phyloP scores from a whole-genome alignment of 2,888 invertebrate genomes.

The Branchipolynoe longqiensis region DNA sequence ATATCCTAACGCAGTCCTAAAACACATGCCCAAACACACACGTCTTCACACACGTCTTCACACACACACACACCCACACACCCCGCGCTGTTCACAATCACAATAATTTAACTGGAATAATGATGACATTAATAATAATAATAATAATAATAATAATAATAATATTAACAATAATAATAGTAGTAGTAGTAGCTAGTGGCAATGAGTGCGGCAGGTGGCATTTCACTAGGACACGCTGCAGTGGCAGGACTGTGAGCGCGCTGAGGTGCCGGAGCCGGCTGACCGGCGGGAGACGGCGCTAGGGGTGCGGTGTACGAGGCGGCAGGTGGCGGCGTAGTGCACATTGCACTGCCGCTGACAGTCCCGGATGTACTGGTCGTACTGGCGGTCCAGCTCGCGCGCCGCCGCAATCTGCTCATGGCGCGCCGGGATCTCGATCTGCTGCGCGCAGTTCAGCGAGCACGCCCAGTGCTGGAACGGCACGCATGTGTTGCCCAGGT shows the following conservation, averaged over 20 bases:
- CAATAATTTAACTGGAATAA: too few relatives aligned
- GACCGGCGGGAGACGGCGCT: slow-evolving; percentile 26
- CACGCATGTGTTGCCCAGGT: slow-evolving; percentile 83
- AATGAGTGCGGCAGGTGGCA: too few relatives aligned
- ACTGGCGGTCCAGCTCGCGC: slow-evolving; percentile 78
- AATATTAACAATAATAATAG: too few relatives aligned
- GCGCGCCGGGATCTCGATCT: slow-evolving; percentile 82
- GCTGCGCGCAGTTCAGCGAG: slow-evolving; percentile 81
- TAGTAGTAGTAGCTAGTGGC: too few relatives aligned
- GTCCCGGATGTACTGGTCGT: slow-evolving; percentile 71
- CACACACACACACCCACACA: too few relatives aligned
- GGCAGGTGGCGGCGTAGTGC: slow-evolving; percentile 14
- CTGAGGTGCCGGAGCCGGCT: not conserved
- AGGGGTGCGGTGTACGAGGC: slow-evolving; percentile 36
- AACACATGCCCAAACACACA: too few relatives aligned
- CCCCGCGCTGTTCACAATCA: too few relatives aligned
- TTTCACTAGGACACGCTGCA: slow-evolving; percentile 26
- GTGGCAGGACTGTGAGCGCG: slow-evolving; percentile 38
- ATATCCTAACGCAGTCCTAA: too few relatives aligned
- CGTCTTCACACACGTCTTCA: too few relatives aligned
- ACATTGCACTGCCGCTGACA: slow-evolving; percentile 65
- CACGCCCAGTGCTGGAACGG: slow-evolving; percentile 84
- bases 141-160: too few relatives aligned
- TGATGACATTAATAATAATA: too few relatives aligned
- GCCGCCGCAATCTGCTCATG: slow-evolving; percentile 81